These are phyloP conservation scores for Yponomeuta sedellus DNA, from an alignment of 2,888 invertebrate genomes.

Conservation along the genomic window DNA sequence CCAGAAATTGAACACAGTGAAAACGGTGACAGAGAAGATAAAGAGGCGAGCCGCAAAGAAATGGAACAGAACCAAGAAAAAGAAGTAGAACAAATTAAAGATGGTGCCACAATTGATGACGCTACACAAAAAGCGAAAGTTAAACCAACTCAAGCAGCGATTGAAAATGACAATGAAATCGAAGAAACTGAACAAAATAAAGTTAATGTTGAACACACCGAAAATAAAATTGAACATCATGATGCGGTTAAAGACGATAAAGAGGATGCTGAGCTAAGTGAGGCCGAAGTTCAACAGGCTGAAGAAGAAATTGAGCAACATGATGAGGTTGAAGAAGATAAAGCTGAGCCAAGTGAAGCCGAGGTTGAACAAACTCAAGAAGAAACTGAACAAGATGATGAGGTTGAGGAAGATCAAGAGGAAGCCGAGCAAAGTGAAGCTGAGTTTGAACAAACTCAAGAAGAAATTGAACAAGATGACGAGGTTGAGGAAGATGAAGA, in stretches of 20 bases:
- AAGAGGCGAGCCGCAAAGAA: background rate
- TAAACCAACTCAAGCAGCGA: conserved; percentile 11
- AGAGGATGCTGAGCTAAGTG: background rate
- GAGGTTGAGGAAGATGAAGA: conserved; percentile 15
- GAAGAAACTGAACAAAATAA: background rate
- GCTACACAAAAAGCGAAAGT: conserved; percentile 15
- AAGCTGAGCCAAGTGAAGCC: conserved; percentile 9
- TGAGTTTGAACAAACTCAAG: conserved; percentile 11
- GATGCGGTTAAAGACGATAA: background rate
- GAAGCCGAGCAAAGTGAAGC: background rate
- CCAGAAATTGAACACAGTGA: conserved; percentile 9
- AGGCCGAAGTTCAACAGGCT: conserved; percentile 7
- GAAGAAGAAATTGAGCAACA: conserved; percentile 11
- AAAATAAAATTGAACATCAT: conserved; percentile 16
- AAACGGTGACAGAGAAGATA: background rate
- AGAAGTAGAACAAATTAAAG: background rate
- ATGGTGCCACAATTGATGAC: background rate
- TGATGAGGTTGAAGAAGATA: conserved; percentile 15
- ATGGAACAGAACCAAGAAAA: conserved; percentile 13
- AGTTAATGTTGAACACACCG: conserved; percentile 11
- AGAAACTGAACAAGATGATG: conserved; percentile 13
- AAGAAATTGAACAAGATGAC: conserved; percentile 14
- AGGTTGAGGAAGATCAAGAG: background rate
- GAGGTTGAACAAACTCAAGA: conserved; percentile 15
- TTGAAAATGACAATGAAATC: conserved; percentile 10